phyloP scores from a whole-genome alignment of 2,888 invertebrate species.

The Cantharis flavilabris region DNA sequence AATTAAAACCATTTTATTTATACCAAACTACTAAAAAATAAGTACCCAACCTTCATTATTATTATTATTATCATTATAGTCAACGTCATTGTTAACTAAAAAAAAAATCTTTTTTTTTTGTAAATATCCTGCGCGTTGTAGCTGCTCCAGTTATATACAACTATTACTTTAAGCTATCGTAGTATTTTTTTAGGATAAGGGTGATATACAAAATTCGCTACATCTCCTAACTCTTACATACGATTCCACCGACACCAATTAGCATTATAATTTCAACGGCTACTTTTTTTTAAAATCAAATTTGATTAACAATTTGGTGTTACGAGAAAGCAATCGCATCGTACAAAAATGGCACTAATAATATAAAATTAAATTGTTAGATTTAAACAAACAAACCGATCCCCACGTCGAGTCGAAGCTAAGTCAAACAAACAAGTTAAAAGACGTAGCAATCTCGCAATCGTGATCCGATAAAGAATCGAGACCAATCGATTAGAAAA shows the following conservation, averaged over 20 bases:
- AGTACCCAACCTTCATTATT: slow-evolving; percentile 31
- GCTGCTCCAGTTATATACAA: slow-evolving; percentile 29
- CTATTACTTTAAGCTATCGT: slow-evolving; percentile 14
- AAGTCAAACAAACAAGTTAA: background rate
- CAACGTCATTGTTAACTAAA: slow-evolving; percentile 25
- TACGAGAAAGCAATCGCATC: background rate
- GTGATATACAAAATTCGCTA: slow-evolving; percentile 10
- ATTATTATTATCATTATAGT: slow-evolving; percentile 21
- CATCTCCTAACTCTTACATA: slow-evolving; percentile 5
- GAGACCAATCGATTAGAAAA: background rate
- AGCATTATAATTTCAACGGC: background rate
- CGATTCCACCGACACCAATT: background rate
- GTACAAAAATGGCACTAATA: background rate
- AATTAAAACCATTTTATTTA: slow-evolving; percentile 29
- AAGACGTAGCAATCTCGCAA: background rate
- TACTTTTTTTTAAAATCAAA: background rate
- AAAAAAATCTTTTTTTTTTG: slow-evolving; percentile 10
- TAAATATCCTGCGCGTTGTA: slow-evolving; percentile 21
- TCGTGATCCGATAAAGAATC: background rate
- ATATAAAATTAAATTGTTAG: background rate
- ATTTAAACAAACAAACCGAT: background rate
- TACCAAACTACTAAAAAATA: slow-evolving; percentile 28
- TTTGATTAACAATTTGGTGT: background rate
- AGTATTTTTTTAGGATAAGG: slow-evolving; percentile 16
- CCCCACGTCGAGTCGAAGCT: background rate